Evolutionary conservation across 2,888 invertebrate genomes (phyloP).

Genomic region (Acrocyrtus sp.): DNA sequence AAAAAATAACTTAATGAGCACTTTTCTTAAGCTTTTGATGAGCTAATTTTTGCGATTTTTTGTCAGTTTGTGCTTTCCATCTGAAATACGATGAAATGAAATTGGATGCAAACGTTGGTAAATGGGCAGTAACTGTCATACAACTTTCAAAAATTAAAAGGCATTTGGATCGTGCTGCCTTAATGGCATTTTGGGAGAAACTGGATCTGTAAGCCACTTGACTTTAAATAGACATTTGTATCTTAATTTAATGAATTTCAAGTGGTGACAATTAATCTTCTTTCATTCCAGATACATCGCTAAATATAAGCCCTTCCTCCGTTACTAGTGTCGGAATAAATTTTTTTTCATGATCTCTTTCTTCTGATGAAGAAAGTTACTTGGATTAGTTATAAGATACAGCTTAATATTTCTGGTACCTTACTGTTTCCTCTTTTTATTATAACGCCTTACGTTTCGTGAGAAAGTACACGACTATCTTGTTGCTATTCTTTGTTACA

Average conservation of each 20-base stretch:
- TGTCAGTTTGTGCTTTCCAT: conserved; percentile 92
- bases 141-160: conserved; percentile 91
- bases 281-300: conserved; percentile 57
- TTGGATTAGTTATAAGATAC: too few relatives aligned
- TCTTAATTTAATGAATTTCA: too few relatives aligned
- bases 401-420: too few relatives aligned
- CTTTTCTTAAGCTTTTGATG: not conserved
- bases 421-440: too few relatives aligned
- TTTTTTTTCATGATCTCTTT: too few relatives aligned
- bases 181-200: conserved; percentile 97
- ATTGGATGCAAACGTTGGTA: conserved; percentile 91
- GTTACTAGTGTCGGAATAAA: conserved; percentile 41
- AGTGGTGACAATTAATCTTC: too few relatives aligned
- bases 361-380: too few relatives aligned
- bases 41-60: not conserved
- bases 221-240: too few relatives aligned
- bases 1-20: not conserved
- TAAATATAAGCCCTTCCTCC: conserved; percentile 60
- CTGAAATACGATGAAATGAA: conserved; percentile 96
- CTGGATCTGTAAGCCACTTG: conserved; percentile 68
- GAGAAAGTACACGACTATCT: too few relatives aligned
- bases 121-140: conserved; percentile 96
- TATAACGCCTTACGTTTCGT: too few relatives aligned
- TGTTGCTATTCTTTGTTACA: too few relatives aligned
- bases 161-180: conserved; percentile 94